Evolutionary conservation across 2,797 vertebrate species (phyloP).

Genomic region (Syngnathus acus): DNA sequence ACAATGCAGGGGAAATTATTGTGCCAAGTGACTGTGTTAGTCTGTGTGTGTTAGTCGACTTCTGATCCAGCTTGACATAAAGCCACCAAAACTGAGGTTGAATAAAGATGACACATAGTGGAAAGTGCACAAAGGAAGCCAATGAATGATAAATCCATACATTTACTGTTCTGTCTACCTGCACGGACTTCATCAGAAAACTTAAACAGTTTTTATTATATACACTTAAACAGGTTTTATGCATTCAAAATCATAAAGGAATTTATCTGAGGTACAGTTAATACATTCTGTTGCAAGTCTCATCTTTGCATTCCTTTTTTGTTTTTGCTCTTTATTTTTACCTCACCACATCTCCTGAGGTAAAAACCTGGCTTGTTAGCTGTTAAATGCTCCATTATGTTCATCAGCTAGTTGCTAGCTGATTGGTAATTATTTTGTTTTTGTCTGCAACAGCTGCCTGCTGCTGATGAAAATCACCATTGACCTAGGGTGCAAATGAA

Average conservation of each 20-base stretch:
- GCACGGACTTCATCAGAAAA: too few species aligned
- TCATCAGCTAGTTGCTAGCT: slow-evolving; percentile 9
- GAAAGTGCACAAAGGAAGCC: background rate
- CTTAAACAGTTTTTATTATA: too few species aligned
- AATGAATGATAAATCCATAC: background rate
- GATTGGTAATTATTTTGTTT: slow-evolving; percentile 13
- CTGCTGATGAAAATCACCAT: slow-evolving; percentile 6
- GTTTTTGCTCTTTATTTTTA: background rate
- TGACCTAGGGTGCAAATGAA: background rate
- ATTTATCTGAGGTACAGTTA: background rate
- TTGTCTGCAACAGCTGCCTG: slow-evolving; percentile 9
- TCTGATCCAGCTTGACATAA: background rate
- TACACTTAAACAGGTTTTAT: too few species aligned
- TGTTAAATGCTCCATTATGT: slow-evolving; percentile 11
- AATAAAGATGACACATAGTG: background rate
- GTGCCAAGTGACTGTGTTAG: background rate
- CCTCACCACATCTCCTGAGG: background rate
- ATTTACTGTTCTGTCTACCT: background rate
- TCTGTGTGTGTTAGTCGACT: background rate
- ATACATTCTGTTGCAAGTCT: background rate
- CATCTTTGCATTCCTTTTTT: background rate
- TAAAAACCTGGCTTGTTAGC: slow-evolving; percentile 7
- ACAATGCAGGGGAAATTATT: background rate
- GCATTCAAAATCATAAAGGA: background rate
- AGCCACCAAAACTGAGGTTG: background rate